These are phyloP conservation scores for Phoenicopterus ruber DNA, from an alignment of 2,113 vertebrate species.

Conservation along the genomic window DNA sequence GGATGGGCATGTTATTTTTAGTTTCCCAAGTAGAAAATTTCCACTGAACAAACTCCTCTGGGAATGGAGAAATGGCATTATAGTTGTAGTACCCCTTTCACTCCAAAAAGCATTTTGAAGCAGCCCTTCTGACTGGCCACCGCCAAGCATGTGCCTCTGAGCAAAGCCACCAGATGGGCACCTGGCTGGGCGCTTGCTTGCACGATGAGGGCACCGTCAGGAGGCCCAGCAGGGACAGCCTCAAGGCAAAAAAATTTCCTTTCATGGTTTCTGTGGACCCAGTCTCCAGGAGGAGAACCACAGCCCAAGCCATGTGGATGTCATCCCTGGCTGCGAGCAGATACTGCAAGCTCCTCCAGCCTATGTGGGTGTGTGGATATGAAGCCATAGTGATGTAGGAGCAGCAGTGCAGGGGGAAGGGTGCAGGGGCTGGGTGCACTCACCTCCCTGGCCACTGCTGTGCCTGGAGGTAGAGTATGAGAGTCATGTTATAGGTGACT, in stretches of 20 bases:
- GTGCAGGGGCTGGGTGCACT: neutral
- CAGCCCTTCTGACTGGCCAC: neutral
- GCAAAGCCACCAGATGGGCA: neutral
- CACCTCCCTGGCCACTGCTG: neutral
- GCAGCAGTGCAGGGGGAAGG: neutral
- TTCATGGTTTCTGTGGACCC: neutral
- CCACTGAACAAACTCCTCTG: neutral
- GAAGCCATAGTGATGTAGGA: neutral
- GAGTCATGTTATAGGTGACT: neutral
- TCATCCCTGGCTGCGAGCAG: neutral
- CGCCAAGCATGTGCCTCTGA: rapidly evolving
- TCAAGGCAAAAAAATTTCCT: neutral
- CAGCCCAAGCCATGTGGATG: neutral
- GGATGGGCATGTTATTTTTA: neutral
- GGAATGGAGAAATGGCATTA: neutral
- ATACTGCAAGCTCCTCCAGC: neutral
- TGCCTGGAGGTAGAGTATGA: neutral
- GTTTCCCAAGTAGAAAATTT: neutral
- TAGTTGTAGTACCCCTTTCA: neutral
- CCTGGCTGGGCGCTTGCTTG: neutral
- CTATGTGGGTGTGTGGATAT: neutral
- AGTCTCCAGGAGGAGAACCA: neutral
- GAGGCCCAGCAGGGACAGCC: neutral
- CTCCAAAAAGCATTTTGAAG: neutral
- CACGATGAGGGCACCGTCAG: neutral